These are phyloP conservation scores for Alethe castanea DNA, from an alignment of 2,113 vertebrate species.

Conservation along the genomic window DNA sequence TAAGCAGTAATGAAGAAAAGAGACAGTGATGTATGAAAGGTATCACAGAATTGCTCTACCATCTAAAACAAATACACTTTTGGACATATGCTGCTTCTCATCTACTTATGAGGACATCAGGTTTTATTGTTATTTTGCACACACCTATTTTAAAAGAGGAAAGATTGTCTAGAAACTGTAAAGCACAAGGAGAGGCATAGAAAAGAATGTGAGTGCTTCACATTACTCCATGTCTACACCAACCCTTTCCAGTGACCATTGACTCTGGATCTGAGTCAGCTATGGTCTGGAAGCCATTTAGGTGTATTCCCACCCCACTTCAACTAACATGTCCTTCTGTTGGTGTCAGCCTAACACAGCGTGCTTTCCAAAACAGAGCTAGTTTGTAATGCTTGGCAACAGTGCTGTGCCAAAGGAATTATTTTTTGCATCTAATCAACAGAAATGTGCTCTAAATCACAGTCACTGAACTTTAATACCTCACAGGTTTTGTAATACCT, in stretches of 20 bases:
- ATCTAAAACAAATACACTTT: not conserved
- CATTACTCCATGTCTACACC: not conserved
- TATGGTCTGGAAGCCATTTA: not conserved
- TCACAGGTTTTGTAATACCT: constrained; percentile 9
- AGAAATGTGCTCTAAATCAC: not conserved
- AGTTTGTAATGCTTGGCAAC: not conserved
- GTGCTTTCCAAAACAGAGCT: not conserved
- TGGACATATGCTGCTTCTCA: not conserved
- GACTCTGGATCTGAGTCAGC: not conserved
- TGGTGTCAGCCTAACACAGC: not conserved
- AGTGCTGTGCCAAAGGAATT: not conserved
- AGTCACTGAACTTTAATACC: not conserved
- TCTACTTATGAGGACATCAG: not conserved
- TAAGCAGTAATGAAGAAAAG: not conserved
- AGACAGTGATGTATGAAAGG: not conserved
- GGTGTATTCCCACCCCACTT: not conserved
- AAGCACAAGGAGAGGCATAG: not conserved
- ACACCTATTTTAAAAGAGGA: not conserved
- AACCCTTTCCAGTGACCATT: fast-evolving
- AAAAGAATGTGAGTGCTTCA: not conserved
- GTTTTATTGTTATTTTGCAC: not conserved
- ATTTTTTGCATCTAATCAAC: not conserved
- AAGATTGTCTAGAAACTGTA: not conserved
- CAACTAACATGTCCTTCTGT: not conserved
- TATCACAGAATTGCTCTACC: not conserved